Evolutionary conservation across 2,888 invertebrate species (phyloP).

Genomic region (Pollenia griseotomentosa): DNA sequence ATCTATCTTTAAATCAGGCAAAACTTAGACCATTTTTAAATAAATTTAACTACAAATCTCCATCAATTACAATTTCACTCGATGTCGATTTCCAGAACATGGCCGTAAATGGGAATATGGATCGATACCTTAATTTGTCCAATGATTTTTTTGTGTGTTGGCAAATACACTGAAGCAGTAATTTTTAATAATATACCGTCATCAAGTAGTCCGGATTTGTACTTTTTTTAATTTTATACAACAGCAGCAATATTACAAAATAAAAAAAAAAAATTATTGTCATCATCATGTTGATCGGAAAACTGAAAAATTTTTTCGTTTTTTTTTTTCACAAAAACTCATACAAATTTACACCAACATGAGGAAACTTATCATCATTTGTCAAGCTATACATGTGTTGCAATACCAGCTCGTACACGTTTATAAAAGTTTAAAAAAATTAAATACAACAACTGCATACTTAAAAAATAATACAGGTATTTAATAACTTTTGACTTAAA

Average conservation of each 20-base stretch:
- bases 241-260: not conserved
- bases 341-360: not conserved
- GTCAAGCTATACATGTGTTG: slow-evolving; percentile 25
- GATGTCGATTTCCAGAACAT: too few species aligned
- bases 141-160: not conserved
- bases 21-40: too few species aligned
- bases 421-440: not conserved
- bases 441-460: not conserved
- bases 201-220: not conserved
- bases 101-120: too few species aligned
- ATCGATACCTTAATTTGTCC: too few species aligned
- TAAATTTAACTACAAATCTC: too few species aligned
- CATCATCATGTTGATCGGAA: slow-evolving; percentile 27
- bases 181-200: slow-evolving; percentile 49
- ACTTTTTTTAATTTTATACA: not conserved
- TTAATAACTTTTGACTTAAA: slow-evolving; percentile 55
- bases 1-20: too few species aligned
- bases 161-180: slow-evolving; percentile 51
- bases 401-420: not conserved
- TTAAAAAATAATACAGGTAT: slow-evolving; percentile 52
- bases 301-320: not conserved
- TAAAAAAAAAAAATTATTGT: slow-evolving; percentile 21
- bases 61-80: too few species aligned
- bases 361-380: slow-evolving; percentile 45
- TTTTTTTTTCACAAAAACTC: not conserved